Conservation (phyloP, 2,797 vertebrate species). For the Hippocampus kuda region DNA sequence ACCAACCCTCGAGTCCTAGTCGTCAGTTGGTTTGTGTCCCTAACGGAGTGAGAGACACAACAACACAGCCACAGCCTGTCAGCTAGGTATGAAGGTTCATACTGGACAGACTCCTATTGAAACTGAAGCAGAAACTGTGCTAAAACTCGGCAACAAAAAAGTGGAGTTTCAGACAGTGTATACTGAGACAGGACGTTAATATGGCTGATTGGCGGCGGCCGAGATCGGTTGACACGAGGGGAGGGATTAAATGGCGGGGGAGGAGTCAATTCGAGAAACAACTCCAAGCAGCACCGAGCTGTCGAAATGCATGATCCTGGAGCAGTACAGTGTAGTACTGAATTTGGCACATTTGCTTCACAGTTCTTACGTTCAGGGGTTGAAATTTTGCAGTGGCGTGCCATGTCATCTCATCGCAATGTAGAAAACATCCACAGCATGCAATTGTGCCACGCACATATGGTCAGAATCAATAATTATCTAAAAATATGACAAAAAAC, state of each 20-base stretch:
- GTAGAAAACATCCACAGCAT: not conserved
- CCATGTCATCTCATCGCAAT: not conserved
- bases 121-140: not conserved
- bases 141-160: not conserved
- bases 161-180: not conserved
- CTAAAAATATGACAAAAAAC: not conserved
- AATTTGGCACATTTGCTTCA: not conserved
- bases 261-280: not conserved
- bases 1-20: not conserved
- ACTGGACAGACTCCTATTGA: not conserved
- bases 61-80: not conserved
- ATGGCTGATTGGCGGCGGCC: slow-evolving; percentile 1
- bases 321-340: not conserved
- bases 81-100: not conserved
- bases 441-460: not conserved
- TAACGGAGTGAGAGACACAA: not conserved
- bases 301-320: not conserved
- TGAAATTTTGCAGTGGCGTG: not conserved
- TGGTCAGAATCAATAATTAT: not conserved
- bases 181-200: not conserved
- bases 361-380: not conserved
- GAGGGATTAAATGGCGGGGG: not conserved
- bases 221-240: not conserved
- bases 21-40: not conserved
- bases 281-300: not conserved